These are phyloP conservation scores for Cremastinae sp. DNA, from an alignment of 2,888 invertebrate species.

Conservation along the genomic window DNA sequence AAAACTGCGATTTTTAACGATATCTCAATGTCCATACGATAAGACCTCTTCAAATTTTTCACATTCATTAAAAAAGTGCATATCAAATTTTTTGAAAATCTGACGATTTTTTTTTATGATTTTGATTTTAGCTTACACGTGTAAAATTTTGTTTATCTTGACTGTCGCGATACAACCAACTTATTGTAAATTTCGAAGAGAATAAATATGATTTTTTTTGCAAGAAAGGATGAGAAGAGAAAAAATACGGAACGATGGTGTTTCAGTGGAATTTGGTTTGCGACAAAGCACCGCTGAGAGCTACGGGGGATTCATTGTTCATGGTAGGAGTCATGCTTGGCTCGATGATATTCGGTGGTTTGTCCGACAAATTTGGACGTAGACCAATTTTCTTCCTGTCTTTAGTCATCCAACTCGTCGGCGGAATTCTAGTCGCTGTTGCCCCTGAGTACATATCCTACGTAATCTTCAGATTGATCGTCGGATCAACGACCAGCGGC, in stretches of 20 bases:
- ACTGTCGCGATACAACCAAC: not conserved
- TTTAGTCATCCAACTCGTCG: constrained; percentile 85
- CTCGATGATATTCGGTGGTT: constrained; percentile 86
- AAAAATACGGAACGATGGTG: constrained; percentile 34
- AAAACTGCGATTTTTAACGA: no score
- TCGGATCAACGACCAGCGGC: constrained; percentile 89
- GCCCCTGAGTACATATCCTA: constrained; percentile 87
- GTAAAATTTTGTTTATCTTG: no score
- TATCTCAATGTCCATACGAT: no score
- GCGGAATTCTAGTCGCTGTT: constrained; percentile 85
- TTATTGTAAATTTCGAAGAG: no score
- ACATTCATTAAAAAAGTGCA: no score
- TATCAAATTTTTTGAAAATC: no score
- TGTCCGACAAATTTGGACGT: constrained; percentile 88
- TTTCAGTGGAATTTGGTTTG: constrained; percentile 86
- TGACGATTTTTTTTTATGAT: no score
- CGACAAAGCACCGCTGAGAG: constrained; percentile 83
- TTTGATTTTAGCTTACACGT: no score
- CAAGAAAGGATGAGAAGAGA: constrained; percentile 8
- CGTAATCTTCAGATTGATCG: constrained; percentile 84
- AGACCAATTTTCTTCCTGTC: constrained; percentile 88
- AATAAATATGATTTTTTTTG: no score
- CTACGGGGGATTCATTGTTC: constrained; percentile 85
- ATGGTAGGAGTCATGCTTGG: constrained; percentile 89
- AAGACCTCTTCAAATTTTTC: no score